Conservation (phyloP, 2,113 vertebrate species). For the Arizona elegans region DNA sequence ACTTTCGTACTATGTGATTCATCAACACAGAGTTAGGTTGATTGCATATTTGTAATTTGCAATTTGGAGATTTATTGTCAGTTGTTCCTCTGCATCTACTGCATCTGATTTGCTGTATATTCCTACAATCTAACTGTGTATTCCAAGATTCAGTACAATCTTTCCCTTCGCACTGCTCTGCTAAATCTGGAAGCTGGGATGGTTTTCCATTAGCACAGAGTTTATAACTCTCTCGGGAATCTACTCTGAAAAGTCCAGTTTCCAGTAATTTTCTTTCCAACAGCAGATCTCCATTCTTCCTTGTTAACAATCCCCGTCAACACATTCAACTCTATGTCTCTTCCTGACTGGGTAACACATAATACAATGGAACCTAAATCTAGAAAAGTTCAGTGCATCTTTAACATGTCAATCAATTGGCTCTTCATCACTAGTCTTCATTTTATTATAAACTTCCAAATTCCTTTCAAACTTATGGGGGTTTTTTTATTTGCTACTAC, state of each 20-base stretch:
- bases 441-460: background rate
- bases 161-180: background rate
- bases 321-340: background rate
- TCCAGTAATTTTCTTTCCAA: background rate
- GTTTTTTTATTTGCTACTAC: background rate
- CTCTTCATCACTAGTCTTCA: background rate
- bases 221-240: background rate
- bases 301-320: background rate
- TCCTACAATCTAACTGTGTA: background rate
- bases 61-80: background rate
- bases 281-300: background rate
- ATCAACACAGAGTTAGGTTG: background rate
- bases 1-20: background rate
- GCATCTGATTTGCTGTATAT: background rate
- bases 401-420: background rate
- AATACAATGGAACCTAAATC: background rate
- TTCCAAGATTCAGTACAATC: background rate
- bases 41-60: background rate
- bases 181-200: background rate
- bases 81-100: background rate
- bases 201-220: background rate
- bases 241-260: background rate
- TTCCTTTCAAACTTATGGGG: background rate
- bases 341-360: background rate
- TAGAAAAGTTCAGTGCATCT: background rate